phyloP scores from a whole-genome alignment of 2,797 vertebrate genomes.

The Tamandua tetradactyla region DNA sequence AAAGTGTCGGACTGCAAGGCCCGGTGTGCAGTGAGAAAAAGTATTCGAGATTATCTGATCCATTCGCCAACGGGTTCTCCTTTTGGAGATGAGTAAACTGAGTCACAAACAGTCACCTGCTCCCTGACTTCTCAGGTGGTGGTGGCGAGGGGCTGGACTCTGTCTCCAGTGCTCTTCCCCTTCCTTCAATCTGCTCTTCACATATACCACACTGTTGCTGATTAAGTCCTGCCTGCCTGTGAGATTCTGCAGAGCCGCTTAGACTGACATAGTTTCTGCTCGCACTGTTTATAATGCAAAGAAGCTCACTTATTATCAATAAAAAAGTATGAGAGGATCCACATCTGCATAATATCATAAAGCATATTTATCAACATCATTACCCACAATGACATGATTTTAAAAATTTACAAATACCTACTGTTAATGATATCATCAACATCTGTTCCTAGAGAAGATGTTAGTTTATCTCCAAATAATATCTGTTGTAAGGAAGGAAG shows the following conservation, averaged over 20 bases:
- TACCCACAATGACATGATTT: not conserved
- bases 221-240: not conserved
- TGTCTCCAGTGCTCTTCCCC: not conserved
- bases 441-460: not conserved
- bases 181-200: too few relatives aligned
- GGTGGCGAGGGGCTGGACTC: not conserved
- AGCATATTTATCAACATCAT: not conserved
- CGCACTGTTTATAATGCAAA: not conserved
- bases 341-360: not conserved
- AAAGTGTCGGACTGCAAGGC: not conserved
- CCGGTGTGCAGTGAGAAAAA: not conserved
- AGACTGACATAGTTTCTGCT: not conserved
- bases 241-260: not conserved
- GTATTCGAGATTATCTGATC: not conserved
- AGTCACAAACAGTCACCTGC: rapidly evolving
- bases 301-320: not conserved
- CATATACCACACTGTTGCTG: rapidly evolving
- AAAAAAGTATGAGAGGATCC: not conserved
- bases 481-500: not conserved
- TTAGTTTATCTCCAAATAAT: not conserved
- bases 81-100: not conserved
- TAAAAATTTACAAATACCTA: not conserved
- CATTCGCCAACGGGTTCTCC: not conserved
- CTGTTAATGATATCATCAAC: not conserved
- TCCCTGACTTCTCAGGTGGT: not conserved